Evolutionary conservation across 2,797 vertebrate species (phyloP), one percentile per base, ranked within the genome.

Genomic region (Spondyliosoma cantharus): DNA sequence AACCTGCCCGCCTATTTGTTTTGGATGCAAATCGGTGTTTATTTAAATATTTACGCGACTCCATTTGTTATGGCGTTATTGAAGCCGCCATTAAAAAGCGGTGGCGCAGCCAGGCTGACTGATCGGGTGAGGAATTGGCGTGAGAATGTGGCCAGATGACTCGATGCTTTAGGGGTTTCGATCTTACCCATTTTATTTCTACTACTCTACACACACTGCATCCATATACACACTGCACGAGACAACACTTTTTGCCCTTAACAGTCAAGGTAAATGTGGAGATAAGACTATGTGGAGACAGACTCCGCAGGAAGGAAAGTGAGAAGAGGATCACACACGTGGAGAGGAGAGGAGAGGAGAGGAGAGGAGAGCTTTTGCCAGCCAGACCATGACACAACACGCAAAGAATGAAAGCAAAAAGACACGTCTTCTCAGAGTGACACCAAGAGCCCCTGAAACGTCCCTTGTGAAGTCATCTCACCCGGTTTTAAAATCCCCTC

Each of bases 21-120:
- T 93, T 93, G 84, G 91, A 93, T 89, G 90, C 86, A 80, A 75
- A 80, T 85, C 74, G 7, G 53, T 93, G 90, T 93, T 94, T 94
- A 88, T 94, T 92, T 93, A 90, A 93, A 93, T 92, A 92, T 93
- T 91, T 90, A 93, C 54, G 48, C 76, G 64, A 83, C 60, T 86
- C 84, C 76, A 90, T 91, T 91, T 85, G 86, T 91, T 89, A 86
- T 46, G 64, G 62, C 25, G 78, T 77, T 84, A 86, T 77, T 77
- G 49, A 88, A 86, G 74, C 54, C 27, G n/a, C 50, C 43, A 67
- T n/a, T 49, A 64, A 87, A 84, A 81, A 73, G 56, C 5, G 14
- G 49, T 15, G 56, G 42, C 71, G 42, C 15, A 37, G 27, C 49
- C 62, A 48, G 67, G 58, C 56, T 45, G 50, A 48, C 45, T 70